A percentile compares a stretch with the other conserved stretches of the same genome.
Evolutionary conservation across 1,140 invertebrate genomes (phyloP).

Genomic region (Ladona fulva): DNA sequence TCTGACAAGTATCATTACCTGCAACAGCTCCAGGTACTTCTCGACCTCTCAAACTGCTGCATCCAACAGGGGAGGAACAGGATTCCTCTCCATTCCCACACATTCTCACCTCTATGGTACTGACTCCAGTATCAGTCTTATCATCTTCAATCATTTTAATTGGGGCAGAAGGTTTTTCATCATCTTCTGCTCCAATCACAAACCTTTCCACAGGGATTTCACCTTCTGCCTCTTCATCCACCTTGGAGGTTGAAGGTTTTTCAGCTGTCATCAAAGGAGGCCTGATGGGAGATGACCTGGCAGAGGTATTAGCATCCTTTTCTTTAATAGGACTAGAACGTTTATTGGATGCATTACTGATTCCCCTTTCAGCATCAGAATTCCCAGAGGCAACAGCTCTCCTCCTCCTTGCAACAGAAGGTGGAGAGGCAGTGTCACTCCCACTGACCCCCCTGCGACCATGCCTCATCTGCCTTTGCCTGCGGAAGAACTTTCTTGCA

Average conservation of each 20-base stretch:
- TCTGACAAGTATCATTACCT: not conserved
- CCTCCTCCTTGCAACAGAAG: not conserved
- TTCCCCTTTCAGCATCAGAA: not conserved
- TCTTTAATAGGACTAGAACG: not conserved
- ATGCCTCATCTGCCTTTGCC: slow-evolving; percentile 46
- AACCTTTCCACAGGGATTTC: not conserved
- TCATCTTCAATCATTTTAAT: not conserved
- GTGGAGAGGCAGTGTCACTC: not conserved
- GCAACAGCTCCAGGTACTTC: not conserved
- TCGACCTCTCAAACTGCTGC: not conserved
- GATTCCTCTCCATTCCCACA: not conserved
- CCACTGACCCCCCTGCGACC: not conserved
- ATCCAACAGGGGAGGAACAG: not conserved
- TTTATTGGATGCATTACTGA: not conserved
- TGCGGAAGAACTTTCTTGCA: slow-evolving; percentile 84
- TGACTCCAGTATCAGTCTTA: not conserved
- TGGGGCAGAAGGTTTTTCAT: not conserved
- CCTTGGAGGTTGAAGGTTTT: not conserved
- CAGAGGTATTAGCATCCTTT: not conserved
- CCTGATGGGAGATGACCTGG: not conserved
- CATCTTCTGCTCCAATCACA: not conserved
- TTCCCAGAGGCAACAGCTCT: not conserved
- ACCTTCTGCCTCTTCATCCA: not conserved
- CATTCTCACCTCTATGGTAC: not conserved
- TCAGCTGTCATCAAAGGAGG: not conserved